Evolutionary conservation across 1,140 invertebrate species (phyloP).

Genomic region (Eumaeus atala): DNA sequence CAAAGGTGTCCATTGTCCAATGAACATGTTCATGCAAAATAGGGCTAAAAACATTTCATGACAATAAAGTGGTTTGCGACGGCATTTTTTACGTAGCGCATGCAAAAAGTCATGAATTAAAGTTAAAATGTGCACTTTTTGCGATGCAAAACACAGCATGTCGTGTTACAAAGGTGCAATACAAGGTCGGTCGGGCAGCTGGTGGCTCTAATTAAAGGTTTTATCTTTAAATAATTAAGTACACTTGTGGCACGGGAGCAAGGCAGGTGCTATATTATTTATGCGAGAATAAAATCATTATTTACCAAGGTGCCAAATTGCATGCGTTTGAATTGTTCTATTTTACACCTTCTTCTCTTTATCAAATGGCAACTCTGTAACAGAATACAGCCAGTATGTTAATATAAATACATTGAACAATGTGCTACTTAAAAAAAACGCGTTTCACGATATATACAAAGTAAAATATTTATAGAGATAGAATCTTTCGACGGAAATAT

Average conservation of each 20-base stretch:
- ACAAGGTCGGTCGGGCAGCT: slow-evolving; percentile 66
- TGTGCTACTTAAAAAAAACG: not conserved
- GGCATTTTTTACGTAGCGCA: slow-evolving; percentile 20
- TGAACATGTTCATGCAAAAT: slow-evolving; percentile 25
- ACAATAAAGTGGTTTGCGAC: slow-evolving; percentile 25
- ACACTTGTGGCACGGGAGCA: slow-evolving; percentile 29
- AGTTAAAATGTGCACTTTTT: slow-evolving; percentile 54
- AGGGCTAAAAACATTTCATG: slow-evolving; percentile 19
- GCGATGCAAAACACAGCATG: slow-evolving; percentile 51
- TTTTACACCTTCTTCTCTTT: too few relatives aligned
- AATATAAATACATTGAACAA: not conserved
- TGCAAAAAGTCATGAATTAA: slow-evolving; percentile 37
- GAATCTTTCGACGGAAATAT: slow-evolving; percentile 46
- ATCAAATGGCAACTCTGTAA: too few relatives aligned
- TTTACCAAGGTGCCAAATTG: slow-evolving; percentile 60
- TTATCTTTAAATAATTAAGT: slow-evolving; percentile 72
- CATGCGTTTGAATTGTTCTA: slow-evolving; percentile 13
- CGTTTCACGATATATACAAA: slow-evolving; percentile 25
- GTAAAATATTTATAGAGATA: slow-evolving; percentile 31
- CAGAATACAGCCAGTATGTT: too few relatives aligned
- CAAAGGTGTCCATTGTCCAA: slow-evolving; percentile 2
- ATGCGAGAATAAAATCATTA: slow-evolving; percentile 63
- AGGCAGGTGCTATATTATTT: slow-evolving; percentile 52
- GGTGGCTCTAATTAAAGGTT: slow-evolving; percentile 65
- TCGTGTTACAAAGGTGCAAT: slow-evolving; percentile 59